Conservation (phyloP, 2,797 vertebrate genomes). For the Esox masquinongy region DNA sequence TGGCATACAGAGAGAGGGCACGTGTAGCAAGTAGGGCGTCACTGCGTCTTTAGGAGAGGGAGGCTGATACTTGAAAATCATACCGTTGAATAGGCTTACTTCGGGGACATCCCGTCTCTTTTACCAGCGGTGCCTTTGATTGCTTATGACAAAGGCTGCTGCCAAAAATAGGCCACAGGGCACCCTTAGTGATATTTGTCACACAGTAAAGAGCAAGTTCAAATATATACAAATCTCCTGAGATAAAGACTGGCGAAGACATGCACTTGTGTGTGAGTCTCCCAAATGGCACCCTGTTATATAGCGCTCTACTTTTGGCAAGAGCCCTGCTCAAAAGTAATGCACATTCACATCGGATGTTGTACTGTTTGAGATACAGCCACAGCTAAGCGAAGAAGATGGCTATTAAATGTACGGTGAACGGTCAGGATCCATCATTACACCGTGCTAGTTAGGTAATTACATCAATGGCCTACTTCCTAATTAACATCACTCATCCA, state of each 20-base stretch:
- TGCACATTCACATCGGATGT: too few species aligned
- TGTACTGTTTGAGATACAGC: too few species aligned
- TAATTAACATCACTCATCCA: constrained; percentile 60
- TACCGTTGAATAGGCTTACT: not conserved
- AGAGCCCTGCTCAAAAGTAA: too few species aligned
- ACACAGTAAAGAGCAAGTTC: not conserved
- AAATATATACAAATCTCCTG: not conserved
- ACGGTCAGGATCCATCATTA: constrained; percentile 68
- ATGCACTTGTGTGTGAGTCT: too few species aligned
- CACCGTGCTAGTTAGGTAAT: constrained; percentile 49
- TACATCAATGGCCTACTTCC: constrained; percentile 54
- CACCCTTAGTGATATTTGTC: not conserved
- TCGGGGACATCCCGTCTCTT: not conserved
- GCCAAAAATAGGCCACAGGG: not conserved
- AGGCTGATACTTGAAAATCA: constrained; percentile 17
- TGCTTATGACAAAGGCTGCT: not conserved
- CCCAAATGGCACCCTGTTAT: too few species aligned
- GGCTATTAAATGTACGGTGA: constrained; percentile 47
- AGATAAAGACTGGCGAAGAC: too few species aligned
- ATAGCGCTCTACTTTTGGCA: too few species aligned
- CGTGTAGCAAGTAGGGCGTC: constrained; percentile 22
- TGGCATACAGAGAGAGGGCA: constrained; percentile 13
- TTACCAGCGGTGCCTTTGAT: not conserved
- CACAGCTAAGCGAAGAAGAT: constrained; percentile 6
- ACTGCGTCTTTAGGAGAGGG: constrained; percentile 14